Base-by-base conservation (phyloP, 2,113 vertebrate species). In the Sigmodon hispidus region DNA sequence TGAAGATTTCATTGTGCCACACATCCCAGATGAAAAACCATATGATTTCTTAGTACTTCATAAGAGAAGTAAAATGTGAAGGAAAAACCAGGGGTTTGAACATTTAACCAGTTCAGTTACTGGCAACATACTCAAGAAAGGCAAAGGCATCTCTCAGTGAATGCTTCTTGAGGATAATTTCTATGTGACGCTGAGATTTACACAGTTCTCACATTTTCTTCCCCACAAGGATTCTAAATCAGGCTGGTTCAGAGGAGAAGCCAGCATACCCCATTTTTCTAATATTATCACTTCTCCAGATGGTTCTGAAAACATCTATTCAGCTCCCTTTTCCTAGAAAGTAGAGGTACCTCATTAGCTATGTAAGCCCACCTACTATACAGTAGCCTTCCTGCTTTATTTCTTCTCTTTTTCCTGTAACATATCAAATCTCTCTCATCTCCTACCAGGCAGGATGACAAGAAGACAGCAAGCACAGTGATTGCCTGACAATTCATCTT, bases 241-340 rank as follows among this genome's bases (percentile, higher is more conserved):
- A 96, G 91, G 89, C 75, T 96, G 95, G 90, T 96, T 95, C 93
- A 90, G 94, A 98, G 90, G 77, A 94, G 97, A 94, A 94, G 70
- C 96, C 97, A 98, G 73, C 92, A 97, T 97, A 96, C 85, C 96
- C 95, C 85, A 96, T 97, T 96, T 97, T 94, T 98, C 96, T 96
- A 97, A 97, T 97, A 96, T 96, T 96, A 93, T 97, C 96, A 97
- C 72, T 98, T 98, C 97, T 97, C 97, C 96, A 97, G 92, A 98
- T 94, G 97, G 98, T 97, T 92, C 95, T 98, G 95, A 97, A 90
- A 95, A 89, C 96, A 97, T 84, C 80, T 96, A 90, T 94, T 92
- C 83, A 95, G 92, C 87, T 86, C 52, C 59, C 45, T 79, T 81
- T 96, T 92, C 95, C 95, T 96, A 94, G 94, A 97, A 96, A 97